phyloP scores from a whole-genome alignment of 2,797 vertebrate species.

The Champsocephalus gunnari region DNA sequence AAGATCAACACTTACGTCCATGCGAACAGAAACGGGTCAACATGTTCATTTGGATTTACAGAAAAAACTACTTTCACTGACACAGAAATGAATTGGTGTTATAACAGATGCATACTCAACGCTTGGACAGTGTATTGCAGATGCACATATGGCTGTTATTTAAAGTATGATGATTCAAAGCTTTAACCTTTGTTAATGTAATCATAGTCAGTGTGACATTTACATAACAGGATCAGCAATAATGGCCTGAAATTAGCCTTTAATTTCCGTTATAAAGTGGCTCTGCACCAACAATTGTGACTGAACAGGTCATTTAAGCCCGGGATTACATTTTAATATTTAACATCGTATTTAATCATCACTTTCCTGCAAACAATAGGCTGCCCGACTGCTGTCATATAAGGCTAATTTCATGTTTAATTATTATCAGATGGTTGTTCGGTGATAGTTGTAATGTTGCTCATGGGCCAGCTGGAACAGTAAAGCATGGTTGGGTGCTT shows the following conservation, averaged over 20 bases:
- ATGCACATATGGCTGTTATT: conserved; percentile 14
- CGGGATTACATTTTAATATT: conserved; percentile 11
- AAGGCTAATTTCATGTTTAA: not conserved
- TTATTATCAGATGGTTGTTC: conserved; percentile 3
- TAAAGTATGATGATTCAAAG: not conserved
- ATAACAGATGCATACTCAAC: conserved; percentile 21
- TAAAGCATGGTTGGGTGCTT: conserved; percentile 24
- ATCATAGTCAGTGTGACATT: not conserved
- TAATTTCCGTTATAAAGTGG: conserved; percentile 13
- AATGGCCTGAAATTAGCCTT: conserved; percentile 35
- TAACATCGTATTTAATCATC: conserved; percentile 8
- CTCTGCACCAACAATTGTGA: conserved; percentile 1
- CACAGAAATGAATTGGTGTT: conserved; percentile 14
- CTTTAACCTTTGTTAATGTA: conserved; percentile 3
- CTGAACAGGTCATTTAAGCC: not conserved
- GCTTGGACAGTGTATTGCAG: not conserved
- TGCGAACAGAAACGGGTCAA: conserved; percentile 15
- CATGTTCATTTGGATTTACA: conserved; percentile 22
- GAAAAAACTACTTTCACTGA: conserved; percentile 3
- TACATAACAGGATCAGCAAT: not conserved
- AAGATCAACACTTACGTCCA: conserved; percentile 9
- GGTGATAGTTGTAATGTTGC: not conserved
- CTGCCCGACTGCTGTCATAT: not conserved
- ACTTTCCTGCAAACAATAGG: conserved; percentile 25
- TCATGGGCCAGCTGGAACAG: conserved; percentile 10